Evolutionary conservation across 53 echinoderm and acorn worm species (phyloP).

Genomic region (Luidia sarsii): DNA sequence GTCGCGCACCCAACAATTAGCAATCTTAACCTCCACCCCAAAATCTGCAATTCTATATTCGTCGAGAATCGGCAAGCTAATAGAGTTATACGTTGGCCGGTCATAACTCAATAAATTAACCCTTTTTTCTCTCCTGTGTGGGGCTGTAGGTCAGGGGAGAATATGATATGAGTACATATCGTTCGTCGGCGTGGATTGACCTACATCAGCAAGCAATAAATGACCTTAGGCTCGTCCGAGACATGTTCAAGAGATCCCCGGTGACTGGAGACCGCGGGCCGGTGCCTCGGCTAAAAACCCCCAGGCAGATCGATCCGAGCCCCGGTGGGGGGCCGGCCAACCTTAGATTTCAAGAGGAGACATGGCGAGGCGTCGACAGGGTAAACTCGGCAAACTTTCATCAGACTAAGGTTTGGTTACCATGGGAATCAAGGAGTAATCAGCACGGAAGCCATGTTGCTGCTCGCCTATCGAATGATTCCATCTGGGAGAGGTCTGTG

Average conservation of each 20-base stretch:
- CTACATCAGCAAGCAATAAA: neutral
- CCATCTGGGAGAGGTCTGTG: neutral
- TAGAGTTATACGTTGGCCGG: no score
- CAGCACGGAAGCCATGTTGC: constrained; percentile 32
- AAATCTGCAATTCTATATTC: no score
- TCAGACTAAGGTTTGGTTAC: constrained; percentile 8
- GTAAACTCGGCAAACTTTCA: constrained; percentile 26
- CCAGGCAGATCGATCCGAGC: constrained; percentile 33
- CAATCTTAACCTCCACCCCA: no score
- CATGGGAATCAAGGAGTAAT: constrained; percentile 9
- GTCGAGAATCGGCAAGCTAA: no score
- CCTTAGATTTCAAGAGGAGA: constrained; percentile 18
- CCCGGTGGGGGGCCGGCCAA: constrained; percentile 9
- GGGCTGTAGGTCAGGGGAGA: neutral
- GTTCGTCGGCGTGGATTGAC: constrained; percentile 27
- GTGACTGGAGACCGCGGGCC: constrained; percentile 1
- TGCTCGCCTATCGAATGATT: neutral
- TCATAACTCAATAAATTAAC: neutral
- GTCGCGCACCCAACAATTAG: no score
- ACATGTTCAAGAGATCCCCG: constrained; percentile 3
- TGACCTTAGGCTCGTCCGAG: constrained; percentile 32
- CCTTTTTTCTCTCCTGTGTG: neutral
- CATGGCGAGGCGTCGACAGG: constrained; percentile 32
- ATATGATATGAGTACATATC: constrained; percentile 24
- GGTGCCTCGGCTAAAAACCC: constrained; percentile 1